A percentile compares a stretch with the other conserved stretches of the same genome.
Conservation (phyloP, 2,797 vertebrate species). For the Microctenopoma lineatum region DNA sequence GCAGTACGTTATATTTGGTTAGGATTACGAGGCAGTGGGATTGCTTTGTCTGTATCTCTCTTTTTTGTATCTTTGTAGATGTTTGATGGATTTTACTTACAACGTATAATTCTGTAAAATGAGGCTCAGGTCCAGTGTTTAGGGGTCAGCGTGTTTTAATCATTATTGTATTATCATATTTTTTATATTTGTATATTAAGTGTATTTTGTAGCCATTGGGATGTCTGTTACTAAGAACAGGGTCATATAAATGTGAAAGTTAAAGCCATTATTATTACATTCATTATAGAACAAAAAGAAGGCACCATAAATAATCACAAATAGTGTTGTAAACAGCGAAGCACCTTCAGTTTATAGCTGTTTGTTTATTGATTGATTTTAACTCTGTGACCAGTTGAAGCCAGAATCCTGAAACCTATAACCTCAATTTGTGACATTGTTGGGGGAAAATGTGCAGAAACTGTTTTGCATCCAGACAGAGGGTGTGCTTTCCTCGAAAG, state of each 20-base stretch:
- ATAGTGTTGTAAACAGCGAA: slow-evolving; percentile 6
- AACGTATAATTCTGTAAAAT: too few species aligned
- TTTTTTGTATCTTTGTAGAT: too few species aligned
- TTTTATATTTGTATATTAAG: too few species aligned
- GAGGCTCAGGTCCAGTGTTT: too few species aligned
- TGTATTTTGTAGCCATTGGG: background rate
- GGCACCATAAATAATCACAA: background rate
- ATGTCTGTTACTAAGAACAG: background rate
- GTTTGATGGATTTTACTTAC: too few species aligned
- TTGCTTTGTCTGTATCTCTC: too few species aligned
- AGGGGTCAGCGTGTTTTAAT: too few species aligned
- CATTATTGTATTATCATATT: too few species aligned
- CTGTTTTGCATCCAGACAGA: slow-evolving; percentile 36
- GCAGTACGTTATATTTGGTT: too few species aligned
- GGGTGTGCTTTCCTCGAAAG: slow-evolving; percentile 38
- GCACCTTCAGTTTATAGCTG: slow-evolving; percentile 17
- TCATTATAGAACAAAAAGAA: background rate
- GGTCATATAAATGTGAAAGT: background rate
- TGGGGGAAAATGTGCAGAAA: slow-evolving; percentile 45
- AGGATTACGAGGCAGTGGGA: too few species aligned
- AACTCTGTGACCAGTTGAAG: slow-evolving; percentile 34
- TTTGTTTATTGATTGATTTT: slow-evolving; percentile 30
- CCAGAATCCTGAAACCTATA: slow-evolving; percentile 36
- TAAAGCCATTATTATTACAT: background rate
- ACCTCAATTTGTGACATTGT: slow-evolving; percentile 64